A percentile compares a stretch with the other conserved stretches of the same genome.
Conservation (phyloP, 2,113 vertebrate genomes). For the Ailurus styani region DNA sequence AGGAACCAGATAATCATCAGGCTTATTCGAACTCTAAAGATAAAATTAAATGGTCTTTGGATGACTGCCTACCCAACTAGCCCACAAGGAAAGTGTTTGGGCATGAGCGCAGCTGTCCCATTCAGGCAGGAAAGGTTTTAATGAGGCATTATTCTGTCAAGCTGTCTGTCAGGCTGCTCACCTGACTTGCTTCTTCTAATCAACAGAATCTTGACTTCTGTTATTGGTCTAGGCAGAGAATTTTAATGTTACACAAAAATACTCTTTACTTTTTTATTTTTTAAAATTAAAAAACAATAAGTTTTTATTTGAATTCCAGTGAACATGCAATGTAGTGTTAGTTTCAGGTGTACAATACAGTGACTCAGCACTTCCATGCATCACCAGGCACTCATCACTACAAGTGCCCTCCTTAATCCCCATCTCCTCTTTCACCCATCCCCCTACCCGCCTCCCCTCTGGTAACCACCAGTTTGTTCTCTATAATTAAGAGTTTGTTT, state of each 20-base stretch:
- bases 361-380: neutral
- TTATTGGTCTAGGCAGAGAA: neutral
- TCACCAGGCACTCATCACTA: neutral
- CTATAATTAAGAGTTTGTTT: neutral
- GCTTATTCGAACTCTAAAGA: constrained; percentile 5
- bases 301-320: neutral
- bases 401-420: neutral
- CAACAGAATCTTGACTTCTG: neutral
- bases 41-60: neutral
- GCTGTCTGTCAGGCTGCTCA: neutral
- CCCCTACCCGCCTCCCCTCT: neutral
- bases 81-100: neutral
- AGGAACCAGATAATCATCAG: neutral
- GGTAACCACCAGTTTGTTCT: neutral
- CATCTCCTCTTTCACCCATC: neutral
- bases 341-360: neutral
- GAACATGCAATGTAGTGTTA: neutral
- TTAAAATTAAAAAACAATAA: neutral
- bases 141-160: neutral
- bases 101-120: neutral
- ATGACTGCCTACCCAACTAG: neutral
- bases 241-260: constrained; percentile 5
- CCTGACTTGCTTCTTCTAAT: neutral
- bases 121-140: neutral
- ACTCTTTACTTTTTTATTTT: neutral